Evolutionary conservation across 1,140 invertebrate species (phyloP).

Genomic region (Phymastichus coffea): DNA sequence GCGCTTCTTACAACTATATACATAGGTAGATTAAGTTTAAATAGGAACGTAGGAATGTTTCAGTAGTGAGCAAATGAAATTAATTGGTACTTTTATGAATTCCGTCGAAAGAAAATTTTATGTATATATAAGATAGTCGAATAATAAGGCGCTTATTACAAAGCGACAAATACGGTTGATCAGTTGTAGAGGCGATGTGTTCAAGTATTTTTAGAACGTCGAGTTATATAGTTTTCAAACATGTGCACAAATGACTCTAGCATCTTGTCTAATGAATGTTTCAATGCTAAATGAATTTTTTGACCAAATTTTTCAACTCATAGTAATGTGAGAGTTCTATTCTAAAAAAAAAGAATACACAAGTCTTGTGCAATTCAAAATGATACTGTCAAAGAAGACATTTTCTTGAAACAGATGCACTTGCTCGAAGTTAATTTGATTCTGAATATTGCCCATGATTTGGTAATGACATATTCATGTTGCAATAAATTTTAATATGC

Average conservation of each 20-base stretch:
- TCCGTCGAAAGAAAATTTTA: constrained; percentile 1
- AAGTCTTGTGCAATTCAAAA: no score
- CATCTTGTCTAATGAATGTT: neutral
- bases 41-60: neutral
- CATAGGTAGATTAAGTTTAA: neutral
- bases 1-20: neutral
- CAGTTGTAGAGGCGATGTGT: neutral
- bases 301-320: no score
- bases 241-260: neutral
- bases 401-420: no score
- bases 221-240: neutral
- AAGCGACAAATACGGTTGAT: constrained; percentile 1
- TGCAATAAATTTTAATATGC: neutral
- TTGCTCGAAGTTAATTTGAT: no score
- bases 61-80: neutral
- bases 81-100: constrained; percentile 5
- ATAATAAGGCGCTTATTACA: constrained; percentile 1
- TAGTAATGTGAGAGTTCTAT: no score
- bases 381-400: no score
- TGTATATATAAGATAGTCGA: neutral
- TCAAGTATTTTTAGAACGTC: constrained; percentile 3
- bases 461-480: neutral
- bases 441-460: neutral
- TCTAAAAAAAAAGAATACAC: no score
- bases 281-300: no score